Percentiles rank a stretch among this genome's conserved stretches.
phyloP scores from a whole-genome alignment of 2,113 vertebrate species.

The Clarias batrachus region DNA sequence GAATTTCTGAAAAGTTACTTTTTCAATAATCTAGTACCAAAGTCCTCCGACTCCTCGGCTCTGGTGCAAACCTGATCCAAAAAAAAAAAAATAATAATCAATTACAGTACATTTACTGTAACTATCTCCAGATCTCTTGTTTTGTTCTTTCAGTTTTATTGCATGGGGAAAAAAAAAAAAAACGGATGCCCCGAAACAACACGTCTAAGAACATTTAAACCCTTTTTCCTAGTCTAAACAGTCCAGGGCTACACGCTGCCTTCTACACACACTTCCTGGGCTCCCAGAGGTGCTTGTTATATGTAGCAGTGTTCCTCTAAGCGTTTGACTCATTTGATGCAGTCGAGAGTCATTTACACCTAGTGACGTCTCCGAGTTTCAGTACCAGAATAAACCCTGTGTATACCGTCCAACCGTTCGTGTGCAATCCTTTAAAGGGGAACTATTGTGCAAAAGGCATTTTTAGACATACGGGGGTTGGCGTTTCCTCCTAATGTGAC shows the following conservation, averaged over 20 bases:
- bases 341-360: neutral
- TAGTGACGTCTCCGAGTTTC: neutral
- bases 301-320: constrained; percentile 1
- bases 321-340: neutral
- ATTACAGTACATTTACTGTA: neutral
- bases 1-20: constrained; percentile 17
- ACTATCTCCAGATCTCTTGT: neutral
- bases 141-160: neutral
- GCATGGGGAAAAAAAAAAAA: neutral
- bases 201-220: constrained; percentile 1
- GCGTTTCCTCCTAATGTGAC: no score
- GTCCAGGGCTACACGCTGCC: neutral
- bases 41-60: neutral
- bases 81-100: no score
- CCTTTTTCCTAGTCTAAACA: neutral
- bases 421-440: neutral
- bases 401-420: neutral
- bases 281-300: constrained; percentile 22
- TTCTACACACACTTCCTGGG: neutral
- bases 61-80: neutral
- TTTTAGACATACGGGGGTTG: no score
- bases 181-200: neutral
- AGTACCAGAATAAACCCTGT: neutral
- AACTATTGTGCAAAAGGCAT: no score
- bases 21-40: constrained; percentile 39